These are phyloP conservation scores for Saturnia japonica DNA, from an alignment of 2,888 invertebrate genomes.

Conservation along the genomic window DNA sequence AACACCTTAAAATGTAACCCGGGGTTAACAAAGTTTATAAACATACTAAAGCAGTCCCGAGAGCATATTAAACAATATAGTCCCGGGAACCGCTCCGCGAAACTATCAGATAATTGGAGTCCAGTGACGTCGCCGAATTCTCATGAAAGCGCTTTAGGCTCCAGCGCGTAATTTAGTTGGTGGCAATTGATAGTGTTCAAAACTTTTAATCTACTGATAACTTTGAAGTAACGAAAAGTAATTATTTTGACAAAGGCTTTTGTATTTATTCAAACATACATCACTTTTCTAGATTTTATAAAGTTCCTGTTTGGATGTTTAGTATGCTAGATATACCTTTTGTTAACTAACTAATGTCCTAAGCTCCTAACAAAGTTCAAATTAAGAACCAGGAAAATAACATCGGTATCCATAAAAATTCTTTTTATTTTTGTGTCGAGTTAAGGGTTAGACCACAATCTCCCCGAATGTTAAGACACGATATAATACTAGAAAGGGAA, in stretches of 20 bases:
- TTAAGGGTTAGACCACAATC: background rate
- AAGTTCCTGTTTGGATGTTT: background rate
- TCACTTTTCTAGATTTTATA: background rate
- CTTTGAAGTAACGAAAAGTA: background rate
- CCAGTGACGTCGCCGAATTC: background rate
- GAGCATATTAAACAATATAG: slow-evolving; percentile 5
- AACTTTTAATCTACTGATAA: slow-evolving; percentile 8
- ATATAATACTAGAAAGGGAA: background rate
- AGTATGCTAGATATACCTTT: background rate
- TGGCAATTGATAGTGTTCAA: slow-evolving; percentile 1
- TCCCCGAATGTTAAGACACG: background rate
- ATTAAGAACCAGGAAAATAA: background rate
- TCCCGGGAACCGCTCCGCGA: background rate
- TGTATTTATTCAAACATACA: background rate
- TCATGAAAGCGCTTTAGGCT: slow-evolving; percentile 2
- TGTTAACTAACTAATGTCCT: background rate
- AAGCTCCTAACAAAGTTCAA: background rate
- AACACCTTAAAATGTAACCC: background rate
- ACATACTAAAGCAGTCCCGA: background rate
- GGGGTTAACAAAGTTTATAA: background rate
- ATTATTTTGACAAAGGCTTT: background rate
- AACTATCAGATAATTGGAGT: slow-evolving; percentile 10
- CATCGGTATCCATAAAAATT: too few species aligned
- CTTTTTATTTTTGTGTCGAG: too few species aligned
- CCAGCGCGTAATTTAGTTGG: background rate